A percentile compares a stretch with the other conserved stretches of the same genome.
Evolutionary conservation across 1,140 invertebrate genomes (phyloP).

Genomic region (Drosophila eugracilis): DNA sequence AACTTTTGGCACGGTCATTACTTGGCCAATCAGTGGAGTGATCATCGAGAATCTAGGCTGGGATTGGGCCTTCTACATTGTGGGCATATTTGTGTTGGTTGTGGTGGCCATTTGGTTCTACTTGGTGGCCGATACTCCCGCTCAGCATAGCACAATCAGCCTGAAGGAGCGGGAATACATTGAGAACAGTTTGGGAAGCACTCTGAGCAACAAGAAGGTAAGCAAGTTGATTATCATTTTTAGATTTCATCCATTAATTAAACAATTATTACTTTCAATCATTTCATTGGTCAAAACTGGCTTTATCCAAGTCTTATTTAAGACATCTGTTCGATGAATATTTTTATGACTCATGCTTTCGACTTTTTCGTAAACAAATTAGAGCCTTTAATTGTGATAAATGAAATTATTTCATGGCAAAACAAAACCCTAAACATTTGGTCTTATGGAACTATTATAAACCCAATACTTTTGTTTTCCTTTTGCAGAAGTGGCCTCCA

Average conservation of each 20-base stretch:
- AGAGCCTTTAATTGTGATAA: no score
- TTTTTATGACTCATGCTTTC: no score
- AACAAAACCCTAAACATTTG: no score
- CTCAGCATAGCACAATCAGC: slow-evolving; percentile 90
- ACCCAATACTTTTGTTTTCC: slow-evolving; percentile 4
- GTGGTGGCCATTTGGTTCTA: slow-evolving; percentile 88
- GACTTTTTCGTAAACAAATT: no score
- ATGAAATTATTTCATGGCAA: no score
- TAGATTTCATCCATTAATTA: no score
- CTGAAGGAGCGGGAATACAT: slow-evolving; percentile 92
- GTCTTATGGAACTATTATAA: neutral
- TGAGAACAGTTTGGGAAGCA: slow-evolving; percentile 86
- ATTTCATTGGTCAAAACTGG: no score
- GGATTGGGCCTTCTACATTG: slow-evolving; percentile 90
- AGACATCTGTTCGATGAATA: no score
- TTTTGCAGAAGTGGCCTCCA: slow-evolving; percentile 86
- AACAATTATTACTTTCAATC: no score
- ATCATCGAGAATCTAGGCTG: slow-evolving; percentile 89
- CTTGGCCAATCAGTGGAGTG: slow-evolving; percentile 89
- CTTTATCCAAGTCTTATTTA: no score
- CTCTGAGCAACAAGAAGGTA: slow-evolving; percentile 74
- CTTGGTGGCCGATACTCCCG: slow-evolving; percentile 90
- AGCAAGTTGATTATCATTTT: no score
- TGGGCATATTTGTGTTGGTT: slow-evolving; percentile 87
- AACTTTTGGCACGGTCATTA: slow-evolving; percentile 91